These are phyloP conservation scores for Macrostomum lignano DNA, from an alignment of 1,140 invertebrate species.

Conservation along the genomic window DNA sequence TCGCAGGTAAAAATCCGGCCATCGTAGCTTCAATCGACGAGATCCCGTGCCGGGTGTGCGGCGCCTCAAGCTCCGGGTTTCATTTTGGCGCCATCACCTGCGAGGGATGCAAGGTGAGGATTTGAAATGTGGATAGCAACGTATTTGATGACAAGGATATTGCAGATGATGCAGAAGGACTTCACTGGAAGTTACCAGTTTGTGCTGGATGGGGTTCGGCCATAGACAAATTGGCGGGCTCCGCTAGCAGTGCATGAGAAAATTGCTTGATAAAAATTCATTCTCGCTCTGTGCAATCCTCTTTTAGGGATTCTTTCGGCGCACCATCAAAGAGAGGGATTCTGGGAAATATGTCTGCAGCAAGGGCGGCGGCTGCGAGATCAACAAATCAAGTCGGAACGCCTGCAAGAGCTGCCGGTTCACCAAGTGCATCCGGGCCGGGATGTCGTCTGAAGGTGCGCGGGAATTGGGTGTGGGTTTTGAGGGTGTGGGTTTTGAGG, in stretches of 20 bases:
- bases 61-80: constrained; percentile 70
- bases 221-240: no score
- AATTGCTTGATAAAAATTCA: no score
- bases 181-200: no score
- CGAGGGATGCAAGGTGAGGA: constrained; percentile 73
- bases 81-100: constrained; percentile 86
- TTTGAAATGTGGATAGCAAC: no score
- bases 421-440: constrained; percentile 59
- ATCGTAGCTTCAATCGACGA: no score
- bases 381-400: constrained; percentile 76
- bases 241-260: no score
- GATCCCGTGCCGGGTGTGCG: constrained; percentile 40
- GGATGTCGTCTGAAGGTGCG: constrained; percentile 73
- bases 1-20: not conserved
- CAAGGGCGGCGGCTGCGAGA: constrained; percentile 37
- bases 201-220: no score
- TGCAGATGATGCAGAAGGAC: no score
- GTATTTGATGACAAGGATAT: no score
- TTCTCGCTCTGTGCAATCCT: constrained; percentile 14
- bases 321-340: constrained; percentile 63
- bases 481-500: no score
- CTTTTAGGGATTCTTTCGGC: constrained; percentile 61
- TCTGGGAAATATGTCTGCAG: constrained; percentile 15
- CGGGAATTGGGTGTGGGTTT: no score
- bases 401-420: constrained; percentile 73